Evolutionary conservation across 2,113 vertebrate genomes (phyloP), one percentile per base, ranked within the genome.

Genomic region (Pelecanus crispus): DNA sequence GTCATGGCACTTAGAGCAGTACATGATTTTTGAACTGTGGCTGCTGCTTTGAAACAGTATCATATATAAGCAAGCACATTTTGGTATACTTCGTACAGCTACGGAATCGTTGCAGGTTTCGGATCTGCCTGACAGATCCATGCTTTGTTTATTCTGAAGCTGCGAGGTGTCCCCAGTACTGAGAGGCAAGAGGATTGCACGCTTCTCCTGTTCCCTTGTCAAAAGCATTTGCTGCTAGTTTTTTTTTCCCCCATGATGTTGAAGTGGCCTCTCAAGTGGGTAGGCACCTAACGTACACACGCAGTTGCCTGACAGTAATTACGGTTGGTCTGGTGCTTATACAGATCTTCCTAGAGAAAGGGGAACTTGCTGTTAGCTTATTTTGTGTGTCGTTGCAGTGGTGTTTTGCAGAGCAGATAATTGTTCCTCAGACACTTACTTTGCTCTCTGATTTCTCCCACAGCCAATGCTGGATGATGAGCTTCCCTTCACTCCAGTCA

Each of bases 401-500:
- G 15, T 61, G 67, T 17, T 74, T 38, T 49, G 53, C 38, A 24
- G 45, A 61, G 29, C 13, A 19, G 44, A 0, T 47, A n/a, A 36
- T 5, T 55, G 29, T 32, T 70, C 40, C 70, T 74, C 28, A 2
- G 5, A 9, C 10, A 1, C 28, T 91, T 21, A 55, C 31, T 68
- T 36, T 50, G 6, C 17, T 0, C 77, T 87, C 71, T 81, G 38
- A 7, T 92, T 90, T 72, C 42, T 93, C 86, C 88, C 53, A 36
- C 93, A 97, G 94, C 94, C 71, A 1, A 8, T 32, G 50, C 67
- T 65, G 90, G 67, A 90, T 34, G 61, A 67, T 58, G 65, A 94
- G 71, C 72, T 97, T n/a, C 95, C 79, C 80, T 90, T 97, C 95
- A 96, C 97, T 31, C 94, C 96, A 3, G 5, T 92, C 86, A 90